Conservation (phyloP, 2,113 vertebrate genomes). For the Catharus fuscescens region DNA sequence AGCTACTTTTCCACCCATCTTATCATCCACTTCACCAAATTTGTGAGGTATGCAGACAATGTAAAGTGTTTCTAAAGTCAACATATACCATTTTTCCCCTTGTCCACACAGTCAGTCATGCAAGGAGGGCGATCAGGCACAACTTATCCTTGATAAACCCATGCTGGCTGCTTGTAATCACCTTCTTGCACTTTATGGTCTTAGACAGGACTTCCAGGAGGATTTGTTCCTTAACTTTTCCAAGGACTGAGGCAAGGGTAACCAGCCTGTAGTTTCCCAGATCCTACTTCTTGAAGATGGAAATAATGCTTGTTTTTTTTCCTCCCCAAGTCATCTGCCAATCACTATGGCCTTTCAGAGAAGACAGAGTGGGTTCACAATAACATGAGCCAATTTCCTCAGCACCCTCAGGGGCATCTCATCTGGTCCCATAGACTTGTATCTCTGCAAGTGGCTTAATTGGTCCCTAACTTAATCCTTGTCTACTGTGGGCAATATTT, state of each 20-base stretch:
- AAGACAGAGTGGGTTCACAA: not conserved
- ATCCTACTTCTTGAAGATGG: not conserved
- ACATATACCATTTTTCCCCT: not conserved
- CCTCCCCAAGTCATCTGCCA: not conserved
- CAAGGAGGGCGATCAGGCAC: not conserved
- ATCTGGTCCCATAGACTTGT: not conserved
- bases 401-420: not conserved
- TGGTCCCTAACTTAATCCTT: not conserved
- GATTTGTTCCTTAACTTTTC: not conserved
- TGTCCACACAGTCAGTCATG: not conserved
- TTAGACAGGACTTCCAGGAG: not conserved
- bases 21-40: not conserved
- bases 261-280: not conserved
- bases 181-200: not conserved
- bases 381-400: not conserved
- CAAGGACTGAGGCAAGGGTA: not conserved
- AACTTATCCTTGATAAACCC: not conserved
- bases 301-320: not conserved
- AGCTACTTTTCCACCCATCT: not conserved
- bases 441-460: not conserved
- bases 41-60: not conserved
- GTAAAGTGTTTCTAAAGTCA: not conserved
- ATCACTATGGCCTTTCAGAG: not conserved
- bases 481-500: not conserved
- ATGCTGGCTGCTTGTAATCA: not conserved